phyloP scores from a whole-genome alignment of 2,113 vertebrate species.

The Elephas maximus region DNA sequence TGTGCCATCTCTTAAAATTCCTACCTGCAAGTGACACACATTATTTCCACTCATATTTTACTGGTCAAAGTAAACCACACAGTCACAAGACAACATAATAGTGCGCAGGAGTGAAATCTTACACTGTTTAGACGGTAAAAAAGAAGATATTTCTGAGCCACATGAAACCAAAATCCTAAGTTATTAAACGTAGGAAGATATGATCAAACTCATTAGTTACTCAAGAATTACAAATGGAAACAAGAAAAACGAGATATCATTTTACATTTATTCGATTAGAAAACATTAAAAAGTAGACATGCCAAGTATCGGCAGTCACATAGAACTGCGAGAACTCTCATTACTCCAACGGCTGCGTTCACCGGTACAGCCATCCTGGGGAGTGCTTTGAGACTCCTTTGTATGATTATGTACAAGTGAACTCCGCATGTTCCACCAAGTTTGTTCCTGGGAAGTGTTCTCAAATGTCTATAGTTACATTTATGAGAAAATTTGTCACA shows the following conservation, averaged over 20 bases:
- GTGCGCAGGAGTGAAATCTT: not conserved
- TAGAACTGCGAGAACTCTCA: not conserved
- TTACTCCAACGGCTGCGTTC: rapidly evolving
- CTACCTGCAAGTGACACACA: not conserved
- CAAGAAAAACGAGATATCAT: not conserved
- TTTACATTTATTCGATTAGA: not conserved
- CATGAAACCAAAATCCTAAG: not conserved
- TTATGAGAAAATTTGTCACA: not conserved
- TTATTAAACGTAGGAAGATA: no score
- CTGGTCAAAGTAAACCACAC: not conserved
- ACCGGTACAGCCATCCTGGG: no score
- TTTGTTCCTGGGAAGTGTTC: not conserved
- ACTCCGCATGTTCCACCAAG: not conserved
- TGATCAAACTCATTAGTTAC: not conserved
- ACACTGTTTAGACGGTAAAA: not conserved
- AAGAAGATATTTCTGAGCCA: not conserved
- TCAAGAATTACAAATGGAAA: not conserved
- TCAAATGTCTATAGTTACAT: not conserved
- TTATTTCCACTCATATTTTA: not conserved
- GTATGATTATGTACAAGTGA: not conserved
- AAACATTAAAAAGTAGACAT: not conserved
- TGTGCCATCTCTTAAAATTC: not conserved
- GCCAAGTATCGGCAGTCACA: no score
- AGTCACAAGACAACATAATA: not conserved
- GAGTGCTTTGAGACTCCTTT: not conserved